A percentile compares a stretch with the other conserved stretches of the same genome.
Conservation (phyloP, 2,888 invertebrate genomes). For the Emmelina monodactyla region DNA sequence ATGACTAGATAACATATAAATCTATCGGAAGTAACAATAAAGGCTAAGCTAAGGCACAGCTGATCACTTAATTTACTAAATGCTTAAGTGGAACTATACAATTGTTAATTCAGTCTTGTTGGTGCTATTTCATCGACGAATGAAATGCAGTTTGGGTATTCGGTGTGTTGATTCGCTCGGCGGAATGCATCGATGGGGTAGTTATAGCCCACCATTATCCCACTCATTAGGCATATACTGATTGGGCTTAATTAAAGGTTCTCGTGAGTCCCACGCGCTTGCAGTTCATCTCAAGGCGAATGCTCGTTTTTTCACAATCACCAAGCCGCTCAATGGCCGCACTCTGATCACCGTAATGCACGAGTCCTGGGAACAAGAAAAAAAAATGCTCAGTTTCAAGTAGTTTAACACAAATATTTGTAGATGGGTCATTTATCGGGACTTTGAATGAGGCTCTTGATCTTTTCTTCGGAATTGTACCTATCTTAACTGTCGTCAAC, state of each 20-base stretch:
- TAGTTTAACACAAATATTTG: slow-evolving; percentile 6
- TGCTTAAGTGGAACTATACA: slow-evolving; percentile 44
- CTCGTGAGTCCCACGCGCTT: slow-evolving; percentile 50
- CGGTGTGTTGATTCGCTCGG: slow-evolving; percentile 38
- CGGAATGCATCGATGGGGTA: slow-evolving; percentile 61
- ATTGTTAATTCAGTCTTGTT: slow-evolving; percentile 55
- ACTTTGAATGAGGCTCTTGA: background rate
- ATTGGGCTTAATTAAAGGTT: slow-evolving; percentile 64
- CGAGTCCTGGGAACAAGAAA: slow-evolving; percentile 50
- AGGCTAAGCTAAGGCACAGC: slow-evolving; percentile 59
- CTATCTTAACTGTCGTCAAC: slow-evolving; percentile 12
- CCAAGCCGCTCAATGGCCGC: slow-evolving; percentile 54
- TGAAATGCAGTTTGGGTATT: slow-evolving; percentile 48
- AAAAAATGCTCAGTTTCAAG: slow-evolving; percentile 23
- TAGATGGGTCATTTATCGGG: background rate
- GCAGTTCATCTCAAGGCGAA: slow-evolving; percentile 45
- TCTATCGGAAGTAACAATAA: slow-evolving; percentile 24
- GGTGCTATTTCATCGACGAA: slow-evolving; percentile 45
- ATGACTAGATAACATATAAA: slow-evolving; percentile 57
- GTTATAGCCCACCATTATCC: slow-evolving; percentile 61
- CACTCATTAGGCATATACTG: slow-evolving; percentile 66
- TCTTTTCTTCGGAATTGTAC: slow-evolving; percentile 5
- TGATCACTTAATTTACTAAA: slow-evolving; percentile 51
- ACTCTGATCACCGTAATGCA: slow-evolving; percentile 57
- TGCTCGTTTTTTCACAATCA: slow-evolving; percentile 61